Conservation (phyloP, 2,797 vertebrate species). For the Amblyraja radiata region DNA sequence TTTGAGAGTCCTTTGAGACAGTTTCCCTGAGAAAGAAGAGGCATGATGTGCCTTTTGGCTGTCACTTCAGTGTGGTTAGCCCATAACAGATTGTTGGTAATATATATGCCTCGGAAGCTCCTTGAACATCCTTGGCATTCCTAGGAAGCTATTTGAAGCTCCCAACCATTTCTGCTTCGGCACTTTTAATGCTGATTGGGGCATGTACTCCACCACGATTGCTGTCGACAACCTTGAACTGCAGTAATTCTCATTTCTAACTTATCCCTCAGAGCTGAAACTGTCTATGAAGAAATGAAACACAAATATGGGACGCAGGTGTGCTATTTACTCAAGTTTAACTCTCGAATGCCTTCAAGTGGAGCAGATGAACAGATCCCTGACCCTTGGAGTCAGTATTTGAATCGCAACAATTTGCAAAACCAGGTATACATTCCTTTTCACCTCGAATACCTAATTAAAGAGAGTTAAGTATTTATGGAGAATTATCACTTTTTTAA, state of each 20-base stretch:
- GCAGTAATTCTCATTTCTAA: neutral
- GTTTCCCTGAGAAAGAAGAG: too few species aligned
- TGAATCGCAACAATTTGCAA: conserved; percentile 77
- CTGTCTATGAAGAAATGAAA: conserved; percentile 94
- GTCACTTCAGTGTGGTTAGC: too few species aligned
- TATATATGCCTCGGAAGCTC: too few species aligned
- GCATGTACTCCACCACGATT: too few species aligned
- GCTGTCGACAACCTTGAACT: too few species aligned
- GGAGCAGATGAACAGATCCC: conserved; percentile 88
- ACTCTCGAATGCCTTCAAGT: conserved; percentile 71
- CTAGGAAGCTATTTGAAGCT: too few species aligned
- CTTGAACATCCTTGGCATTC: too few species aligned
- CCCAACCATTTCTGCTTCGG: too few species aligned
- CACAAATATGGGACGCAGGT: conserved; percentile 89
- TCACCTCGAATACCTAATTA: neutral
- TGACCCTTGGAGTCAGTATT: conserved; percentile 96
- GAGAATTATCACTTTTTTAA: neutral
- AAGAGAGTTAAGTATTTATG: neutral
- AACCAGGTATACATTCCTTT: conserved; percentile 63
- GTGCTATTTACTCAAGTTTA: conserved; percentile 93
- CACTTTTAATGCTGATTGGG: too few species aligned
- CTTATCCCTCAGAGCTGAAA: conserved; percentile 71
- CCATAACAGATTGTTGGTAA: too few species aligned
- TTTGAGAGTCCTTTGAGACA: too few species aligned
- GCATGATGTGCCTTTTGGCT: too few species aligned